phyloP scores from a whole-genome alignment of 2,113 vertebrate species.

The Lepus europaeus region DNA sequence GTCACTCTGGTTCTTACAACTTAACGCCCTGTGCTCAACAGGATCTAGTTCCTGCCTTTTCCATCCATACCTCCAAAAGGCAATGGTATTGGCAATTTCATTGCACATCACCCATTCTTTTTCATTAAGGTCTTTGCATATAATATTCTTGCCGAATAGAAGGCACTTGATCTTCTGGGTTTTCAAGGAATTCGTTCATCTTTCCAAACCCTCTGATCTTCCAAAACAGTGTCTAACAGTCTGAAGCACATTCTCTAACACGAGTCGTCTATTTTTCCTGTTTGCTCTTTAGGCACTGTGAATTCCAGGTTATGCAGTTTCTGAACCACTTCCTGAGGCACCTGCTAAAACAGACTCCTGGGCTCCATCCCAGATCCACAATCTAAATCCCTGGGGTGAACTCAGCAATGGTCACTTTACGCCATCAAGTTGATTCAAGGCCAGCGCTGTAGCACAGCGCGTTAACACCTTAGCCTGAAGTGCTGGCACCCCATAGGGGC shows the following conservation, averaged over 20 bases:
- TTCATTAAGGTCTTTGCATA: background rate
- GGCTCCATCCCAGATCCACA: background rate
- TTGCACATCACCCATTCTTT: background rate
- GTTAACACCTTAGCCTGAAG: no score
- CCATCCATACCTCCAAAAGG: background rate
- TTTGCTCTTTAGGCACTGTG: background rate
- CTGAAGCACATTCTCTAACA: background rate
- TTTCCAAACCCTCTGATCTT: background rate
- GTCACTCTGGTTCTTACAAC: background rate
- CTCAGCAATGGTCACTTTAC: background rate
- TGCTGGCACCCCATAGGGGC: no score
- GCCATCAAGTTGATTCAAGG: background rate
- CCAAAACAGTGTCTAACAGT: background rate
- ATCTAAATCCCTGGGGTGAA: background rate
- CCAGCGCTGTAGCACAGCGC: fast-evolving
- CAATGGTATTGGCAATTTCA: background rate
- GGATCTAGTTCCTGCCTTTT: background rate
- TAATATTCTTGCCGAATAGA: background rate
- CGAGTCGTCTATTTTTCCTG: background rate
- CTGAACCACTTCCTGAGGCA: background rate
- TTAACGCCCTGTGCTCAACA: background rate
- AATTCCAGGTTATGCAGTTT: background rate
- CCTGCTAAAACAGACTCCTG: background rate
- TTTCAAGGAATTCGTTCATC: background rate
- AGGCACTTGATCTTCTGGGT: background rate